Base-by-base conservation (phyloP, 2,888 invertebrate genomes). In the Lasioglossum morio region DNA sequence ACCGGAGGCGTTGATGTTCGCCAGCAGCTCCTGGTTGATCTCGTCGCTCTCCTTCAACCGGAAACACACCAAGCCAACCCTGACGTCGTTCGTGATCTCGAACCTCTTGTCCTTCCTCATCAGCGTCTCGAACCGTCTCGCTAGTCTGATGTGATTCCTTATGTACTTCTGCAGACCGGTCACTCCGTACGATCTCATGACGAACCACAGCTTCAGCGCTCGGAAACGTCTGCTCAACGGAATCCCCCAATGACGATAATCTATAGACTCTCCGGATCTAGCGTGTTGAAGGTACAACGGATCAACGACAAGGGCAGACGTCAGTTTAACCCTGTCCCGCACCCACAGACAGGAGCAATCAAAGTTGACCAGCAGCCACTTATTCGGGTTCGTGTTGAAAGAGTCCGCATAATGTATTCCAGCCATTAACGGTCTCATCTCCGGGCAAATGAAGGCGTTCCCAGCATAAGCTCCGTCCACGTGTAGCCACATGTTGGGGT, bases 391-490 rank as follows among this genome's bases (percentile, higher is more conserved):
- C 16, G 98, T 97, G 94, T 98, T 98, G 95, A 98, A 98, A 0
- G 98, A 98, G 93, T 97, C 97, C 0, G 98, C 98, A 93, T 97
- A 97, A 95, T 98, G 97, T 46, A 97, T 95, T 0, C 97, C 97
- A 7, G 96, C 95, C 92, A 97, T 96, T 72, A 96, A 95, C 0
- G 96, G 95, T 85, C 97, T 96, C 94, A 98, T 96, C 95, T 98
- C 98, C 0, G 98, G 98, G 92, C 98, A 97, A 85, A 98, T 98
- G 92, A 98, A 97, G 0, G 98, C 97, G 92, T 97, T 98, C 4
- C 98, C 98, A 1, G 98, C 98, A 93, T 98, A 98, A 0, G 98
- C 98, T 0, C 97, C 98, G 94, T 98, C 98, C 3, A 98, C 98
- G 94, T 98, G 98, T 43, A 98, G 96, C 98, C 98, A 98, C n/a